These are phyloP conservation scores for Microctenopoma stevenorrisi DNA, from an alignment of 2,797 vertebrate genomes.

Conservation along the genomic window DNA sequence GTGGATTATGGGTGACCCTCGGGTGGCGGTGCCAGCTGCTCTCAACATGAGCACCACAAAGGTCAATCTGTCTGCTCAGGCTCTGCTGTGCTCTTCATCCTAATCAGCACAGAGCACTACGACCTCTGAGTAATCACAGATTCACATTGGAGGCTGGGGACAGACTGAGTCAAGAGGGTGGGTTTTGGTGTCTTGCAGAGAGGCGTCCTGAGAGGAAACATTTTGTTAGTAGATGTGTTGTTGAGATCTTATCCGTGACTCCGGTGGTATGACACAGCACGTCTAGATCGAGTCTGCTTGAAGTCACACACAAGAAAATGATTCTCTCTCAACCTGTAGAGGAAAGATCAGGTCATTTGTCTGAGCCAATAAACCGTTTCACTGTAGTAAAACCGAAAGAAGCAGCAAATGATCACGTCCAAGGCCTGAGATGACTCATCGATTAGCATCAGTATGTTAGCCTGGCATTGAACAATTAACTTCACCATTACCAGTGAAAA, in stretches of 20 bases:
- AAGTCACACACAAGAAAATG: neutral
- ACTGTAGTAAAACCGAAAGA: no score
- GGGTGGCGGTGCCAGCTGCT: conserved; percentile 68
- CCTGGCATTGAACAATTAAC: neutral
- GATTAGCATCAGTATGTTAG: neutral
- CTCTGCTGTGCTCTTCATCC: conserved; percentile 37
- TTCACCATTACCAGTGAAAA: neutral
- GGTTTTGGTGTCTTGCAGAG: conserved; percentile 9
- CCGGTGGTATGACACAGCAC: neutral
- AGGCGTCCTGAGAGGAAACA: conserved; percentile 11
- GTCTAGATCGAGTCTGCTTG: conserved; percentile 4
- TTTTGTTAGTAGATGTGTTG: conserved; percentile 34
- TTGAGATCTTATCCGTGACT: conserved; percentile 17
- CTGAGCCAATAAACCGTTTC: no score
- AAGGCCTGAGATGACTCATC: no score
- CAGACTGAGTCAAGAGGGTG: neutral
- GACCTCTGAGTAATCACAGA: conserved; percentile 42
- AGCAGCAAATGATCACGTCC: no score
- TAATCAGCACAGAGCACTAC: conserved; percentile 36
- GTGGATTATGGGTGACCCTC: conserved; percentile 69
- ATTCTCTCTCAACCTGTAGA: neutral
- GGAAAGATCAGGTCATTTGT: neutral
- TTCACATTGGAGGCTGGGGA: conserved; percentile 19
- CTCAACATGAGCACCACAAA: conserved; percentile 43
- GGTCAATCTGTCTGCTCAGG: conserved; percentile 51